A percentile compares a stretch with the other conserved stretches of the same genome.
Conservation (phyloP, 92 coral and sea anemone genomes). For the Bergia sp. region DNA sequence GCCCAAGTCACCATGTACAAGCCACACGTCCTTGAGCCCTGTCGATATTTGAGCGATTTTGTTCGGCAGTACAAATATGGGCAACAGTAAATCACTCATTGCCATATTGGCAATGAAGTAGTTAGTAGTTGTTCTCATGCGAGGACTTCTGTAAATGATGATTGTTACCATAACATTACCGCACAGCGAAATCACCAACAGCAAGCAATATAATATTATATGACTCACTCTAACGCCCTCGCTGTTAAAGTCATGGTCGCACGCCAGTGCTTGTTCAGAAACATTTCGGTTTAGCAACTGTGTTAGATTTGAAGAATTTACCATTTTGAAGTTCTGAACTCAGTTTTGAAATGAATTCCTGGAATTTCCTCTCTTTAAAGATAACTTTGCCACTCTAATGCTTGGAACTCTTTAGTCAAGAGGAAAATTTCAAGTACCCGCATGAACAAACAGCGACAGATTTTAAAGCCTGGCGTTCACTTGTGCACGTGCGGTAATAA, state of each 20-base stretch:
- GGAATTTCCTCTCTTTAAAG: background rate
- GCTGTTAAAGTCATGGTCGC: background rate
- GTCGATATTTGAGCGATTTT: background rate
- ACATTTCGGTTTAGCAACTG: background rate
- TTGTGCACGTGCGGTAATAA: slow-evolving; percentile 13
- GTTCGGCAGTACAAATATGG: slow-evolving; percentile 22
- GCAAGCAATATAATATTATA: background rate
- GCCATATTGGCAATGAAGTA: slow-evolving; percentile 35
- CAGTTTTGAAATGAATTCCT: too few species aligned
- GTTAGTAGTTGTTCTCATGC: slow-evolving; percentile 31
- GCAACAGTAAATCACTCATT: slow-evolving; percentile 22
- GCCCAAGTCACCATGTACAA: slow-evolving; percentile 26
- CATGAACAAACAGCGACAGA: background rate
- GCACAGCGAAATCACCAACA: slow-evolving; percentile 23
- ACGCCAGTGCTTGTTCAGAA: background rate
- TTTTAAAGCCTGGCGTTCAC: slow-evolving; percentile 8
- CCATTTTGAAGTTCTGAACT: background rate
- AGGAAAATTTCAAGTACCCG: background rate
- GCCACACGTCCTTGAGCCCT: background rate
- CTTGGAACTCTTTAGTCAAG: background rate
- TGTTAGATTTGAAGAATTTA: background rate
- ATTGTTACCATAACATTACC: slow-evolving; percentile 36
- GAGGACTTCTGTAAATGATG: slow-evolving; percentile 31
- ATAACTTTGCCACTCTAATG: background rate
- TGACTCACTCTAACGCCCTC: background rate